Base-by-base conservation (phyloP, 1,140 invertebrate species). In the Diploscapter pachys region DNA sequence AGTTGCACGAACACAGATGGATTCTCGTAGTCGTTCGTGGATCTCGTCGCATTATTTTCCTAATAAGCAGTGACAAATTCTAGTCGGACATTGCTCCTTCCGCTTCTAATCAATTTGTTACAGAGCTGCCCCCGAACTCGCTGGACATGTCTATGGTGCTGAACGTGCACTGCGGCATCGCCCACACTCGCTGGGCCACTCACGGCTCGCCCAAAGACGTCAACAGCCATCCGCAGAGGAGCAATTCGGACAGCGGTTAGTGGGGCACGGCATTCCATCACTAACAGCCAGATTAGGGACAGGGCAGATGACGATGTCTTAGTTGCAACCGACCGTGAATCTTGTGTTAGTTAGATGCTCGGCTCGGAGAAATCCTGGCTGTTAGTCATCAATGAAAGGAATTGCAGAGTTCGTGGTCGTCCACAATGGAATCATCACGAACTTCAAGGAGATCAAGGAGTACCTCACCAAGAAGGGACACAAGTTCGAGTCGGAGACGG, bases 141-240 rank as follows among this genome's bases (percentile, higher is more conserved):
- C 84, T 94, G 5, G 90, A 91, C 67, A 84, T 94, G 6, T 90
- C 91, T 67, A 90, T 93, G 77, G 91, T 92, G 53, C 90, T 91
- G 49, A 88, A 91, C 2, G 91, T 89, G 66, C 97, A 99, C 86
- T 92, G 93, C 73, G 97, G 96, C 53, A 99, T 99, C 80, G 94
- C 96, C 61, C 97, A 99, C 85, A 99, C 97, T 3, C 91, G 97
- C 85, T 99, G 97, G 97, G 97, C 97, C 0, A 99, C 97, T 53
- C 97, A 99, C 82, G 97, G 97, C 77, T 92, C 93, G 61, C 97
- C 97, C 4, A 93, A 90, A 72, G 91, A 92, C 72, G 84, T 92
- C 3, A 99, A 99, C 87, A 93, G 94, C 65, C 97, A 99, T 89
- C 97, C 97, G 4, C 97, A 99, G 82, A 89, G 96, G 62, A 98